A percentile compares a stretch with the other conserved stretches of the same genome.
Evolutionary conservation across 2,113 vertebrate genomes (phyloP).

Genomic region (Paracanthobrama guichenoti): DNA sequence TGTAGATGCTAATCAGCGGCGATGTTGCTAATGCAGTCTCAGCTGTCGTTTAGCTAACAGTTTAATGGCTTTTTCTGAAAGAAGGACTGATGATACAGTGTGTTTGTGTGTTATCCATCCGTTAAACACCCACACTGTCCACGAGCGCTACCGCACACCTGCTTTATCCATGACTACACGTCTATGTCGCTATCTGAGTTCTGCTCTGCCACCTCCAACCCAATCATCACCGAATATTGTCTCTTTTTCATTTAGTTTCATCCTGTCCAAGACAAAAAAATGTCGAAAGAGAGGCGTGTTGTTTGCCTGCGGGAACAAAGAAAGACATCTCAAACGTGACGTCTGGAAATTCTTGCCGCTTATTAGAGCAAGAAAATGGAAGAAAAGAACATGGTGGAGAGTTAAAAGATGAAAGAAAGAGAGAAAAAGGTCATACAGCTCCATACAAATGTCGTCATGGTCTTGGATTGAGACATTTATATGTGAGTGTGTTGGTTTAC

Average conservation of each 20-base stretch:
- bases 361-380: not conserved
- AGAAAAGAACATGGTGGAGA: constrained; percentile 4
- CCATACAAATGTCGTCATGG: not conserved
- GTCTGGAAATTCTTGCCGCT: constrained; percentile 23
- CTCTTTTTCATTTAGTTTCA: constrained; percentile 65
- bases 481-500: not conserved
- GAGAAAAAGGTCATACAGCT: not conserved
- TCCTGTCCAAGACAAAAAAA: constrained; percentile 7
- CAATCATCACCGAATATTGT: constrained; percentile 75
- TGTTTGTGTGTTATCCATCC: constrained; percentile 33
- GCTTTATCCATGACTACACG: constrained; percentile 68
- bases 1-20: constrained; percentile 40
- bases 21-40: constrained; percentile 40
- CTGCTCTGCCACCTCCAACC: constrained; percentile 61
- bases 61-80: constrained; percentile 42
- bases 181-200: constrained; percentile 67
- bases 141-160: constrained; percentile 60
- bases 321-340: constrained; percentile 1
- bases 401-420: constrained; percentile 9
- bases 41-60: constrained; percentile 33
- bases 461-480: constrained; percentile 19
- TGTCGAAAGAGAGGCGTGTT: not conserved
- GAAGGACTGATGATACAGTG: constrained; percentile 12
- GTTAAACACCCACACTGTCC: constrained; percentile 11
- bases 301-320: not conserved